phyloP scores from a whole-genome alignment of 2,888 invertebrate species.

The Aricia artaxerxes region DNA sequence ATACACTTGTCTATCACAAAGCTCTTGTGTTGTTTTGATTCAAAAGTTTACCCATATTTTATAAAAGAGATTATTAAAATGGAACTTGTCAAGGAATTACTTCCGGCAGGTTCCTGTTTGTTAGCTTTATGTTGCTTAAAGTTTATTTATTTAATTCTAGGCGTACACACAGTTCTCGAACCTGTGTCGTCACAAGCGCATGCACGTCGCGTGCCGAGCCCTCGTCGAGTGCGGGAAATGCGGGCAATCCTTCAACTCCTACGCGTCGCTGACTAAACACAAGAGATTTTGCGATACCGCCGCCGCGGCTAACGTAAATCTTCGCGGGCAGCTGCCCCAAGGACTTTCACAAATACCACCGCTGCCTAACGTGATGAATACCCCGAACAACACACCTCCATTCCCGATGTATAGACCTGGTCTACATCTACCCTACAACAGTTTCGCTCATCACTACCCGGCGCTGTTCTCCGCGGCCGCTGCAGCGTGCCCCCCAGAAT shows the following conservation, averaged over 20 bases:
- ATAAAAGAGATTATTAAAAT: too few relatives aligned
- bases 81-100: too few relatives aligned
- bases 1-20: too few relatives aligned
- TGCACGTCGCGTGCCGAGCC: conserved; percentile 97
- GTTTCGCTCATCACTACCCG: conserved; percentile 82
- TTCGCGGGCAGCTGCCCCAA: conserved; percentile 70
- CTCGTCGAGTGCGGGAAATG: conserved; percentile 97
- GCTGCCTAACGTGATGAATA: conserved; percentile 71
- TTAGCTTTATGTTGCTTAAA: not conserved
- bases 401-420: conserved; percentile 86
- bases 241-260: conserved; percentile 94
- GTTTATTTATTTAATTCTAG: conserved; percentile 67
- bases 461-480: conserved; percentile 77
- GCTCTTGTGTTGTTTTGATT: too few relatives aligned
- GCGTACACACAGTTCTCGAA: conserved; percentile 99
- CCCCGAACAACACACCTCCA: conserved; percentile 76
- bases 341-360: conserved; percentile 66
- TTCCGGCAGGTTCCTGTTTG: not conserved
- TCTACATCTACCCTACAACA: conserved; percentile 83
- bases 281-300: conserved; percentile 97
- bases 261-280: conserved; percentile 95
- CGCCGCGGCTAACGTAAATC: conserved; percentile 69
- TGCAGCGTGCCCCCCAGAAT: conserved; percentile 80
- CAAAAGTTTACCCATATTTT: too few relatives aligned
- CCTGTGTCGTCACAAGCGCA: conserved; percentile 99